Evolutionary conservation across 1,140 invertebrate species (phyloP).

Genomic region (Drosophila pandora): DNA sequence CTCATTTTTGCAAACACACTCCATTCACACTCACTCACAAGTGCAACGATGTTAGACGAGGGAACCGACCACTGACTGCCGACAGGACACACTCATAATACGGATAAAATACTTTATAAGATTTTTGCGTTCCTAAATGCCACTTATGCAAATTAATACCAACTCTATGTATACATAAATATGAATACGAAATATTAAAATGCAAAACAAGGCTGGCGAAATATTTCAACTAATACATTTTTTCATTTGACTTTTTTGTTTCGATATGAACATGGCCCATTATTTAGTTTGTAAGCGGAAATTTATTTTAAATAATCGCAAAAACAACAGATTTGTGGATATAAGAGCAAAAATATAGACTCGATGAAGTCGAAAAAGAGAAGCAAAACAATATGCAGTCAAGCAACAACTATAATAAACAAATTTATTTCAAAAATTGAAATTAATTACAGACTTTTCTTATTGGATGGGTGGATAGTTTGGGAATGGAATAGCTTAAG

Average conservation of each 20-base stretch:
- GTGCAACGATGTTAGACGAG: constrained; percentile 29
- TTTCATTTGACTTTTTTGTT: constrained; percentile 34
- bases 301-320: constrained; percentile 71
- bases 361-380: constrained; percentile 24
- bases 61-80: constrained; percentile 2
- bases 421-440: constrained; percentile 73
- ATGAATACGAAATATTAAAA: constrained; percentile 16
- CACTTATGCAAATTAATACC: constrained; percentile 66
- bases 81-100: constrained; percentile 38
- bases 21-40: constrained; percentile 31
- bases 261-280: constrained; percentile 66
- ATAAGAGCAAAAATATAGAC: constrained; percentile 11
- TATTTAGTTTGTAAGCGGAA: constrained; percentile 73
- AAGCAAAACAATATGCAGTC: constrained; percentile 45
- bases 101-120: constrained; percentile 41
- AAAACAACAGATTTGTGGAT: constrained; percentile 37
- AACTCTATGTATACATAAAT: constrained; percentile 44
- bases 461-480: not conserved
- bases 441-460: not conserved
- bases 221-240: constrained; percentile 26
- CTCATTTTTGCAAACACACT: constrained; percentile 32
- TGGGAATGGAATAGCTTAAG: not conserved
- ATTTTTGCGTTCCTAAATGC: constrained; percentile 73
- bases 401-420: constrained; percentile 77
- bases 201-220: not conserved